Evolutionary conservation across 2,888 invertebrate genomes (phyloP).

Genomic region (Eilema caniola): DNA sequence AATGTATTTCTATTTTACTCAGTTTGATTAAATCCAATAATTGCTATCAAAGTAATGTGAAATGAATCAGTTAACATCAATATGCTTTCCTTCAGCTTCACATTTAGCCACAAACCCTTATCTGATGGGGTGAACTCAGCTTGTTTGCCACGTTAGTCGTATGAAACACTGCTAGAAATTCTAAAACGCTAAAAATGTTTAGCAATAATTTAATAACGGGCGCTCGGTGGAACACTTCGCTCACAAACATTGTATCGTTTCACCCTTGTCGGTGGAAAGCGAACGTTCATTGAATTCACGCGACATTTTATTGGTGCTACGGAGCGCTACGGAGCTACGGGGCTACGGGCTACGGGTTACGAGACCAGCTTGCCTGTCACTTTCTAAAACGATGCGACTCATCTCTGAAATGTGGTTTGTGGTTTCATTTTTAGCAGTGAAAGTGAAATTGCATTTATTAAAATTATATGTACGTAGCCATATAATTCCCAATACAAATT

Average conservation of each 20-base stretch:
- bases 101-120: too few relatives aligned
- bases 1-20: neutral
- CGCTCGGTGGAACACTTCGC: neutral
- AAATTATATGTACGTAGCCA: too few relatives aligned
- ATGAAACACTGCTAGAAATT: too few relatives aligned
- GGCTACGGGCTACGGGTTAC: neutral
- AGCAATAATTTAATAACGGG: too few relatives aligned
- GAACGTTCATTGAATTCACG: neutral
- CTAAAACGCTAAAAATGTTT: too few relatives aligned
- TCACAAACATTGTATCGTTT: neutral
- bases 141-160: too few relatives aligned
- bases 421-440: neutral
- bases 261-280: neutral
- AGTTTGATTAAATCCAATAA: conserved; percentile 4
- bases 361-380: neutral
- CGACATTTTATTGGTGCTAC: neutral
- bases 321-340: neutral
- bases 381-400: neutral
- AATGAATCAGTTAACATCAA: conserved; percentile 6
- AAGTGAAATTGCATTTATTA: too few relatives aligned
- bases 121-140: too few relatives aligned
- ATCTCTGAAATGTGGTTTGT: neutral
- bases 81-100: neutral
- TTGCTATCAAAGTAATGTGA: conserved; percentile 6
- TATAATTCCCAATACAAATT: neutral